Base-by-base conservation (phyloP, 2,113 vertebrate species). In the Xyrauchen texanus region DNA sequence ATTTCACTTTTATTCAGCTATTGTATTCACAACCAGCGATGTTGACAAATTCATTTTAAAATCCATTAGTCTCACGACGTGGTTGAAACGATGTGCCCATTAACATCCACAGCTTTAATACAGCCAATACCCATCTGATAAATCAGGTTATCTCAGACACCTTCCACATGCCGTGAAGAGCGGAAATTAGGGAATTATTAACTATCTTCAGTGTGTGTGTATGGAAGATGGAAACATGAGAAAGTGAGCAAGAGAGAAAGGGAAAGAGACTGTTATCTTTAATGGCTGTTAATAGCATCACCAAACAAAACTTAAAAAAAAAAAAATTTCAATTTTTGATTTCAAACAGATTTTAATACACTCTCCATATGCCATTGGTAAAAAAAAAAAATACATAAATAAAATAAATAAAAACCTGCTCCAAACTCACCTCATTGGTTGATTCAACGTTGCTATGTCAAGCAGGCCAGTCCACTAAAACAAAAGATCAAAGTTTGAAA, bases 11-110 rank as follows among this genome's bases (percentile, higher is more conserved):
- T 86, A 89, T 88, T 89, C 88, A 83, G 87, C 88, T 91, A 89
- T 93, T 91, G 87, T 86, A 90, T 91, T 91, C 90, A 82, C 79
- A 58, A 84, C 85, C 81, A 88, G 85, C 73, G 55, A 82, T 92
- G 91, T 92, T 92, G 91, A 92, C 91, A 93, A 92, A 93, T 91
- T 91, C 88, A 91, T 92, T 91, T 87, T 89, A 85, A 91, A 92
- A 92, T 91, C 89, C 89, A 92, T 93, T 93, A 92, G 90, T 91
- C 88, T 88, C 76, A 73, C 88, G 88, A 88, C 84, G 84, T 90
- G 89, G 88, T 89, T 91, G 91, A 92, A 93, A 91, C 88, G 92
- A 90, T 89, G 89, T 79, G 85, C 86, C 80, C 87, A 84, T 90
- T 93, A 91, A 90, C 90, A 91, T 89, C 91, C 90, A 83, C 86